These are phyloP conservation scores for Rhinoptilus africanus DNA, from an alignment of 2,113 vertebrate species.

Conservation along the genomic window DNA sequence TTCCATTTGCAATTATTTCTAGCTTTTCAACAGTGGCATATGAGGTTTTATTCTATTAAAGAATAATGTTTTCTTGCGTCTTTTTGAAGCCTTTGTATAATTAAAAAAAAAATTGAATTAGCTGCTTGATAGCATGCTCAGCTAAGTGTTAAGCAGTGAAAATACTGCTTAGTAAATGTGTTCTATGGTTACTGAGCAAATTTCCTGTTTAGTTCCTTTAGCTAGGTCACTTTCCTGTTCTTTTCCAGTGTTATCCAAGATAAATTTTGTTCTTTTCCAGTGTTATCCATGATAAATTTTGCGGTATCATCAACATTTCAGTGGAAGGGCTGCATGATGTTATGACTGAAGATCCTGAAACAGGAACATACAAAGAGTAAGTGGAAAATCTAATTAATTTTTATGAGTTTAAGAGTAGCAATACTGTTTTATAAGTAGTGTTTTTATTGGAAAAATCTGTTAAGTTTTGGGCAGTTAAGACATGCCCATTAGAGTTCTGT, in stretches of 20 bases:
- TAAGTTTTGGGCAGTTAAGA: not conserved
- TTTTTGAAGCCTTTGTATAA: not conserved
- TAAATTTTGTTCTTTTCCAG: constrained; percentile 87
- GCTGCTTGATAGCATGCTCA: not conserved
- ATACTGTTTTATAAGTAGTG: not conserved
- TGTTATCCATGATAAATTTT: constrained; percentile 97
- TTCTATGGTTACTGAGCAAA: not conserved
- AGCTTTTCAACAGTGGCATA: not conserved
- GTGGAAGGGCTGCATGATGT: constrained; percentile 95
- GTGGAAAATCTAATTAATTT: constrained; percentile 44
- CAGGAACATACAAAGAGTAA: constrained; percentile 93
- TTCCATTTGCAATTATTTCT: not conserved
- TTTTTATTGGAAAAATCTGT: not conserved
- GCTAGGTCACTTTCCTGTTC: constrained; percentile 49
- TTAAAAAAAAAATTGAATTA: not conserved
- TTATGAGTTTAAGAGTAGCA: not conserved
- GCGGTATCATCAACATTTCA: constrained; percentile 92
- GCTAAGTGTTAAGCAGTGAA: not conserved
- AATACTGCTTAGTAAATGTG: not conserved
- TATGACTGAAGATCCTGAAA: constrained; percentile 94
- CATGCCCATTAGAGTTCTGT: not conserved
- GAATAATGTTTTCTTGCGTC: not conserved
- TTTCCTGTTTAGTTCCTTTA: constrained; percentile 33
- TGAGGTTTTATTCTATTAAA: not conserved
- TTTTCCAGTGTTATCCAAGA: constrained; percentile 85